Evolutionary conservation across 2,113 vertebrate genomes (phyloP).

Genomic region (Peucedramus taeniatus): DNA sequence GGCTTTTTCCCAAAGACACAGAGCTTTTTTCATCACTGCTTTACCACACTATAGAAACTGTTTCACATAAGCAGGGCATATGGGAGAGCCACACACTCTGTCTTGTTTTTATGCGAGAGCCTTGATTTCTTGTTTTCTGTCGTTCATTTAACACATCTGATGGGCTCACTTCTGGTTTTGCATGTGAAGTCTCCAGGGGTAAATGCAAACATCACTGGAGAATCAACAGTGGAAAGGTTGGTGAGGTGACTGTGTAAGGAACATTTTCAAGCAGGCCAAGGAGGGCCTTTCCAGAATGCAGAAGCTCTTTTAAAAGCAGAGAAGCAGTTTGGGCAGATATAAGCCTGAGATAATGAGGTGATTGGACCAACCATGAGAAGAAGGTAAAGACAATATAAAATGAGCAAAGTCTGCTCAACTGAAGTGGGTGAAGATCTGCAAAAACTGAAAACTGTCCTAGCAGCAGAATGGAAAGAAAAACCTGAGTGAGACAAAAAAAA

Average conservation of each 20-base stretch:
- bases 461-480: not conserved
- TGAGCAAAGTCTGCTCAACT: not conserved
- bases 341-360: not conserved
- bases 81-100: not conserved
- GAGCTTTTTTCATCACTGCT: not conserved
- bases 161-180: not conserved
- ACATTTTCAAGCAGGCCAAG: not conserved
- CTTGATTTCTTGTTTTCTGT: not conserved
- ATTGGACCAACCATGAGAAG: not conserved
- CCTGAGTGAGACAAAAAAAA: not conserved
- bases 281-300: not conserved
- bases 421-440: not conserved
- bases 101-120: not conserved
- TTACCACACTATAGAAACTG: not conserved
- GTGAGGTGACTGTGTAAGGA: not conserved
- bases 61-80: not conserved
- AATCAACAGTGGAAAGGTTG: not conserved
- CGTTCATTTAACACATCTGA: not conserved
- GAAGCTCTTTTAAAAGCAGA: not conserved
- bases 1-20: not conserved
- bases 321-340: not conserved
- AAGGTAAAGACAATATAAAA: not conserved
- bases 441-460: not conserved
- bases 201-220: not conserved
- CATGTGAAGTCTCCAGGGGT: fast-evolving